Evolutionary conservation across 1,140 invertebrate species (phyloP), one percentile per base, ranked within the genome.

Genomic region (Apis cerana): DNA sequence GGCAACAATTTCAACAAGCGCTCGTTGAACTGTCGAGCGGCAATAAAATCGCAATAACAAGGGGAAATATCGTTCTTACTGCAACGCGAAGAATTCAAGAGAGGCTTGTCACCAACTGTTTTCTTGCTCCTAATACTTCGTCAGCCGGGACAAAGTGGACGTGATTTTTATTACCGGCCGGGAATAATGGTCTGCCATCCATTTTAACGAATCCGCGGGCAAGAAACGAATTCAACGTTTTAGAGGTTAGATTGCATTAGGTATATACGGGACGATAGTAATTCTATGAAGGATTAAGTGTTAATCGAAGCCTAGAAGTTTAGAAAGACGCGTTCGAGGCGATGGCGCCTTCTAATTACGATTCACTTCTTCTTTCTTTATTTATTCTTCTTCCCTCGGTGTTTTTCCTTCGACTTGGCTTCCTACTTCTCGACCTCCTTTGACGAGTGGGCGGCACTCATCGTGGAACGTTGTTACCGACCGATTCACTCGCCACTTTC

Each of bases 281-380:
- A 92, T 91, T 90, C 89, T 87, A 86, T 85, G 79, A 43, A 89
- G 88, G 90, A 91, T 90, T 91, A 91, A 92, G 91, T 91, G 89
- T 65, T 92, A 92, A 92, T 92, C 91, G 90, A 43, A 43, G 90
- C 85, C 88, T 27, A n/a, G n/a, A n/a, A n/a, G 90, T 91, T 43
- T 89, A 80, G 88, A 81, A 83, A 79, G 68, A 61, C 71, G 80
- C 52, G 67, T 78, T 43, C 58, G 77, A 77, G 79, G 84, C 77
- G 61, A 52, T 83, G 88, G 87, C 87, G 90, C 88, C 90, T 88
- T 91, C 85, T 85, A 91, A 91, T 91, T 91, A 85, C 83, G 84
- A 89, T 83, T 89, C 56, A 12, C 12, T 15, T 19, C 13, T 70
- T 70, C 17, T 27, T 17, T 69, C 50, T 52, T 15, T 50, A 82